Conservation (phyloP, 2,888 invertebrate species). For the Petrolisthes cinctipes region DNA sequence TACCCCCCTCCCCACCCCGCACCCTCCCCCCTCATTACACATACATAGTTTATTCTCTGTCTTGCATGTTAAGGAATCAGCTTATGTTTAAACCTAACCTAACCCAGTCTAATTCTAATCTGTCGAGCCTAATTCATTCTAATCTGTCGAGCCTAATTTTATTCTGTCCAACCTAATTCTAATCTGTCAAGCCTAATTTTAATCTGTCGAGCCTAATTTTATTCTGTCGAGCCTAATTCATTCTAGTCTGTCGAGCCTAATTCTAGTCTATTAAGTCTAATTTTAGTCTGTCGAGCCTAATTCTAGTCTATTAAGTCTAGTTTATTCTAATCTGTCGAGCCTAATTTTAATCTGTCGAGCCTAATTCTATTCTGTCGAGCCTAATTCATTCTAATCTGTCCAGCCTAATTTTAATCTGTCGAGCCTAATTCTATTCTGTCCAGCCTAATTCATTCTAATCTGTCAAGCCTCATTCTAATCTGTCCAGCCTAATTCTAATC, state of each 20-base stretch:
- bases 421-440: too few relatives aligned
- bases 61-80: neutral
- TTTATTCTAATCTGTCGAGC: too few relatives aligned
- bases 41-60: neutral
- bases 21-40: neutral
- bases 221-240: too few relatives aligned
- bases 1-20: neutral
- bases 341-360: neutral
- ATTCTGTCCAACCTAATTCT: neutral
- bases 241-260: too few relatives aligned
- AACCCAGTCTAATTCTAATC: neutral
- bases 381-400: too few relatives aligned
- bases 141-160: neutral
- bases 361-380: too few relatives aligned
- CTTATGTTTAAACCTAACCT: neutral
- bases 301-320: too few relatives aligned
- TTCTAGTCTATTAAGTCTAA: neutral
- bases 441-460: too few relatives aligned
- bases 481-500: too few relatives aligned
- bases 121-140: neutral
- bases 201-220: neutral
- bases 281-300: too few relatives aligned
- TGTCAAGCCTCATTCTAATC: too few relatives aligned
- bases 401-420: neutral
- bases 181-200: too few relatives aligned